A percentile compares a stretch with the other conserved stretches of the same genome.
Evolutionary conservation across 2,113 vertebrate genomes (phyloP).

Genomic region (Actinemys pallida): DNA sequence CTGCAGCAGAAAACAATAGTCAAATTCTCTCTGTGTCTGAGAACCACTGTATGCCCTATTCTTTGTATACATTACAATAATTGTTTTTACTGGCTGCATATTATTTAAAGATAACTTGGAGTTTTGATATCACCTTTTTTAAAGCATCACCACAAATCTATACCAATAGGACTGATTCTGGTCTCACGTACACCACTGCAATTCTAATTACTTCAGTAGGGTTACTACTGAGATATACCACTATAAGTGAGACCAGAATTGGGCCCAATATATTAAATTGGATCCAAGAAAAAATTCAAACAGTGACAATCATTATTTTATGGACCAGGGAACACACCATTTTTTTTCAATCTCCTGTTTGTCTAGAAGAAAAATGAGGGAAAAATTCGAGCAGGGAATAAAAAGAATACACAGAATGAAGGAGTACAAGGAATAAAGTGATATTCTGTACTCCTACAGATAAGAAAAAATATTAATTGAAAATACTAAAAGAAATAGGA

Average conservation of each 20-base stretch:
- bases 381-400: neutral
- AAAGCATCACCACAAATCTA: fast-evolving
- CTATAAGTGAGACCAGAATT: fast-evolving
- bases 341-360: neutral
- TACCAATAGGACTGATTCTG: fast-evolving
- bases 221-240: neutral
- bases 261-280: neutral
- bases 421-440: neutral
- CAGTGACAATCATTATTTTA: fast-evolving
- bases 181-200: fast-evolving
- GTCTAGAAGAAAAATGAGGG: neutral
- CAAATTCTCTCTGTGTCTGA: fast-evolving
- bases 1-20: neutral
- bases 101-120: neutral
- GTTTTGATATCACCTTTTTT: neutral
- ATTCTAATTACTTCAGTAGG: fast-evolving
- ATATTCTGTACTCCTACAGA: neutral
- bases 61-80: fast-evolving
- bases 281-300: neutral
- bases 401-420: too few relatives aligned
- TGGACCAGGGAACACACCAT: neutral
- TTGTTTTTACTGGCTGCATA: fast-evolving
- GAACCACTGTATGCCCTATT: fast-evolving
- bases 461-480: neutral
- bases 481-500: neutral